phyloP scores from a whole-genome alignment of 2,797 vertebrate species.

The Crax fasciolata region DNA sequence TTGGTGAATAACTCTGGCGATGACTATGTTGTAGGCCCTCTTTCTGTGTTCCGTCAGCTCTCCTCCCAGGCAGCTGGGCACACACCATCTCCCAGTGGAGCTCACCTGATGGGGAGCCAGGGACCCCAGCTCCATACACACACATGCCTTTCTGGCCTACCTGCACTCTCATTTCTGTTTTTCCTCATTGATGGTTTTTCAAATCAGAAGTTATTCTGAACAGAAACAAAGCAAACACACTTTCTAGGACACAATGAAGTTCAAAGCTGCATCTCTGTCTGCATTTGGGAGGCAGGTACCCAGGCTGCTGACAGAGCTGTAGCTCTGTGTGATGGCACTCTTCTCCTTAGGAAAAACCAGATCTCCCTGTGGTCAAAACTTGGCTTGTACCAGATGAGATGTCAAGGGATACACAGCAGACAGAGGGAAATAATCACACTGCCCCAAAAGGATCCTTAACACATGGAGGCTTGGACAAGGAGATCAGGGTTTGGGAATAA shows the following conservation, averaged over 20 bases:
- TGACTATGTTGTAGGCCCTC: background rate
- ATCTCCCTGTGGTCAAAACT: background rate
- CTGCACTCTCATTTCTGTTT: background rate
- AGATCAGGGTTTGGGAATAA: slow-evolving; percentile 58
- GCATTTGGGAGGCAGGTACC: background rate
- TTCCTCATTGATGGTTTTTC: background rate
- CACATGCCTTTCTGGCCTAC: background rate
- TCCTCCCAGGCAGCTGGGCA: background rate
- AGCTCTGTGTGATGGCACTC: background rate
- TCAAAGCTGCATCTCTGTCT: background rate
- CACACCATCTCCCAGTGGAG: background rate
- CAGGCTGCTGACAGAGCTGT: background rate
- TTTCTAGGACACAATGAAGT: background rate
- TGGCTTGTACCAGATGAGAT: slow-evolving; percentile 19
- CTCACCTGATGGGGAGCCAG: background rate
- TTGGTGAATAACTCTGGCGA: background rate
- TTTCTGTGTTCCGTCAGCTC: background rate
- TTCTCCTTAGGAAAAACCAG: background rate
- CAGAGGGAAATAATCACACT: slow-evolving; percentile 54
- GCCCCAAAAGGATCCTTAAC: slow-evolving; percentile 56
- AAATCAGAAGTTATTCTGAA: background rate
- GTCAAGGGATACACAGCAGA: background rate
- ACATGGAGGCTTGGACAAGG: slow-evolving; percentile 39
- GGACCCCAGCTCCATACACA: background rate
- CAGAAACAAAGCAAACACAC: background rate